phyloP scores from a whole-genome alignment of 2,888 invertebrate genomes.

The Leptinotarsa peninsularis region DNA sequence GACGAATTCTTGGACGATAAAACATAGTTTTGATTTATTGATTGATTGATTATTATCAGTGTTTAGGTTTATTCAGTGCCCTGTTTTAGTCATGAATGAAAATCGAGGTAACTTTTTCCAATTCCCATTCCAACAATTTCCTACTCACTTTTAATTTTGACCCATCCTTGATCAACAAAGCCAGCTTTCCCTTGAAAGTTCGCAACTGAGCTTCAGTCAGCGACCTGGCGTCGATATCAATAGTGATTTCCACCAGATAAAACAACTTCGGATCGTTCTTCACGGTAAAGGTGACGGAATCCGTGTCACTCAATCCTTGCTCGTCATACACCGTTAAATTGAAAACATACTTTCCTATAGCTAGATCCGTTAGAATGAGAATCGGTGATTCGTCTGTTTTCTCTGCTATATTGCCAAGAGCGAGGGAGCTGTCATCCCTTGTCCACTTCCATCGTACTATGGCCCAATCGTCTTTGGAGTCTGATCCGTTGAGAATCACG shows the following conservation, averaged over 20 bases:
- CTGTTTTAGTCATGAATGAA: neutral
- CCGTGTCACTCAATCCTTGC: conserved; percentile 85
- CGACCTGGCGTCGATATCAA: conserved; percentile 79
- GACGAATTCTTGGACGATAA: no score
- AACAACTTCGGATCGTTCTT: conserved; percentile 80
- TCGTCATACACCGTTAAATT: conserved; percentile 90
- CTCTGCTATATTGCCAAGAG: conserved; percentile 83
- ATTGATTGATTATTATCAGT: no score
- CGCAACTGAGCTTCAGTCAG: conserved; percentile 80
- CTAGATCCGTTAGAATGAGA: conserved; percentile 84
- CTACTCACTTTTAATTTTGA: conserved; percentile 69
- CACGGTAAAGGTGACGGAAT: conserved; percentile 86
- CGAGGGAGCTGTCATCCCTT: conserved; percentile 80
- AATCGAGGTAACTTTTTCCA: no score
- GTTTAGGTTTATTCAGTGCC: no score
- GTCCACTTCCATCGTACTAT: conserved; percentile 89
- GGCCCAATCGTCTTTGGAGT: conserved; percentile 87
- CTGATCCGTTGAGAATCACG: conserved; percentile 85
- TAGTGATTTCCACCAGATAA: conserved; percentile 83
- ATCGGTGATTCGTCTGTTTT: conserved; percentile 80
- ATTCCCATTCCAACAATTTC: no score
- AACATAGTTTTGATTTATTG: no score
- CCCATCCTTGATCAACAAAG: conserved; percentile 81
- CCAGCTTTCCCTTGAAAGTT: conserved; percentile 83
- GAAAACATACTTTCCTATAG: conserved; percentile 89